A percentile compares a stretch with the other conserved stretches of the same genome.
Conservation (phyloP, 2,113 vertebrate genomes). For the Corythaixoides concolor region DNA sequence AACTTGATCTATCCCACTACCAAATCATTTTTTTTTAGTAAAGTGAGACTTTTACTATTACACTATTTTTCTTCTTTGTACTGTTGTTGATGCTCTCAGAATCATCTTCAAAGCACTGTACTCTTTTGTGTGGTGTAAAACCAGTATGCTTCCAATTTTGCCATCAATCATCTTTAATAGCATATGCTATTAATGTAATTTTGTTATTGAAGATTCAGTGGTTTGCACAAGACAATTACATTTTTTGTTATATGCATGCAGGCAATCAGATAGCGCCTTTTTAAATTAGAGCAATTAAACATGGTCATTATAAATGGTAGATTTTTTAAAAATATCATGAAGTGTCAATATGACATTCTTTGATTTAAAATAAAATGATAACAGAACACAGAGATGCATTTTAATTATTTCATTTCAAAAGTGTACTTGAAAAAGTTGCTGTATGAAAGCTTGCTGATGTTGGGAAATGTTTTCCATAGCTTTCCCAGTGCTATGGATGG, state of each 20-base stretch:
- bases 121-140: slow-evolving; percentile 72
- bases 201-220: slow-evolving; percentile 81
- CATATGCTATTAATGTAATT: slow-evolving; percentile 82
- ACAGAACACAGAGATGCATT: slow-evolving; percentile 41
- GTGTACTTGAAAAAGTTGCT: background rate
- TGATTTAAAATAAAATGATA: slow-evolving; percentile 61
- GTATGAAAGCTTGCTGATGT: background rate
- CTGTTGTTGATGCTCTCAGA: slow-evolving; percentile 59
- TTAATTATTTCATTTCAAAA: slow-evolving; percentile 52
- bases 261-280: slow-evolving; percentile 73
- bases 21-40: background rate
- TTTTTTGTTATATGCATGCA: slow-evolving; percentile 71
- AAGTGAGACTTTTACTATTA: slow-evolving; percentile 13
- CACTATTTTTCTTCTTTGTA: slow-evolving; percentile 54
- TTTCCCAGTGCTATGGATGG: background rate
- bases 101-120: slow-evolving; percentile 67
- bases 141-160: slow-evolving; percentile 78
- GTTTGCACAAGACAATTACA: slow-evolving; percentile 78
- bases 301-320: slow-evolving; percentile 72
- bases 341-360: slow-evolving; percentile 65
- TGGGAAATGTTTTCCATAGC: background rate
- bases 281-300: slow-evolving; percentile 74
- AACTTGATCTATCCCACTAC: background rate
- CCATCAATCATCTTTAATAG: slow-evolving; percentile 84
- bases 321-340: slow-evolving; percentile 69